phyloP scores from a whole-genome alignment of 2,797 vertebrate species.

The Masticophis lateralis region DNA sequence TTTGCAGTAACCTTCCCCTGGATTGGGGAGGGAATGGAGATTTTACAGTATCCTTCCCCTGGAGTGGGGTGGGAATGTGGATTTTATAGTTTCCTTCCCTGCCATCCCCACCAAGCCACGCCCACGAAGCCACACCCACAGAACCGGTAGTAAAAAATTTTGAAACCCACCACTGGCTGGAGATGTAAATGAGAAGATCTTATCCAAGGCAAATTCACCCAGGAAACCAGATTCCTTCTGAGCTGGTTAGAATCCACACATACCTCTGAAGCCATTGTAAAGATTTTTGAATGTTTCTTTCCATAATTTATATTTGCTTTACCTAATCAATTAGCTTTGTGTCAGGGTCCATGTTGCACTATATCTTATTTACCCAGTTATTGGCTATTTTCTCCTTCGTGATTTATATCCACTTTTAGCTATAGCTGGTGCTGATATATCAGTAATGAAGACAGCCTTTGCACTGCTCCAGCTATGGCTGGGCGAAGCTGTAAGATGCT shows the following conservation, averaged over 20 bases:
- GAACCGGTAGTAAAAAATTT: too few species aligned
- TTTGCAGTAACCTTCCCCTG: too few species aligned
- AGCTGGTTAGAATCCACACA: neutral
- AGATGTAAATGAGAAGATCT: neutral
- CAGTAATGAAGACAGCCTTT: neutral
- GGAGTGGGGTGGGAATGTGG: too few species aligned
- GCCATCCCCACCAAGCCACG: too few species aligned
- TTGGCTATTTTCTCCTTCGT: neutral
- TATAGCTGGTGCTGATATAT: neutral
- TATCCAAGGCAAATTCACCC: neutral
- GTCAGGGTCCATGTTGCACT: neutral
- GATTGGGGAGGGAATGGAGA: too few species aligned
- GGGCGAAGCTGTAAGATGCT: neutral
- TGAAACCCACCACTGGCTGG: too few species aligned
- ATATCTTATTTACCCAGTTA: neutral
- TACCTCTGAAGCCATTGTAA: neutral
- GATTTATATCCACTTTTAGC: neutral
- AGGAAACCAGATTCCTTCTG: neutral
- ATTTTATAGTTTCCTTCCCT: too few species aligned
- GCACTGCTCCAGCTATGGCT: neutral
- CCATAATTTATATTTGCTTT: neutral
- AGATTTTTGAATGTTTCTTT: neutral
- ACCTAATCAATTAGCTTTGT: neutral
- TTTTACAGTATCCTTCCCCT: too few species aligned
- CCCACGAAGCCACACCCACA: too few species aligned